Evolutionary conservation across 35 echinoderm and acorn worm species (phyloP).

Genomic region (Heliocidaris erythrogramma): DNA sequence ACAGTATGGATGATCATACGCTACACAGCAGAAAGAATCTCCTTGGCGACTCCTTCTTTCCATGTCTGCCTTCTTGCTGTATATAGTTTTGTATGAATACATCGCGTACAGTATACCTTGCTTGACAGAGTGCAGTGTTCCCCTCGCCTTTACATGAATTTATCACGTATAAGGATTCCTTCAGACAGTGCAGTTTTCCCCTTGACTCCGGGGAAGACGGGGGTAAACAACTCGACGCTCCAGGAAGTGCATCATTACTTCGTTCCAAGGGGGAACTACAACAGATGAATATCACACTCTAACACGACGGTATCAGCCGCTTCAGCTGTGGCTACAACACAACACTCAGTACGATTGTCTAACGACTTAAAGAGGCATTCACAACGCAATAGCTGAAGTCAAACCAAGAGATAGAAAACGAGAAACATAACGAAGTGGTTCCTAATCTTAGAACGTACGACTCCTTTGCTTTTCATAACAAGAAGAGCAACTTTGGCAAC

Average conservation of each 20-base stretch:
- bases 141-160: too few species aligned
- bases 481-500: too few species aligned
- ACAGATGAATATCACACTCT: background rate
- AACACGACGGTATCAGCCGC: background rate
- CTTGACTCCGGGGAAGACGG: background rate
- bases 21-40: background rate
- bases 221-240: background rate
- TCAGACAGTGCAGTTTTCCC: background rate
- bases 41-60: background rate
- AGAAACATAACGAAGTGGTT: background rate
- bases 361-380: background rate
- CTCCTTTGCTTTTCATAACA: too few species aligned
- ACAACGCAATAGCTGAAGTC: background rate
- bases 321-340: background rate
- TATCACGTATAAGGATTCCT: background rate
- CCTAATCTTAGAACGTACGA: background rate
- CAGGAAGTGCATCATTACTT: conserved; percentile 2
- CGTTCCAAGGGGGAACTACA: background rate
- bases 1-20: background rate
- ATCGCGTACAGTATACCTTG: background rate
- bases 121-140: background rate
- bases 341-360: background rate
- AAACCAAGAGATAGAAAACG: background rate
- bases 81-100: background rate
- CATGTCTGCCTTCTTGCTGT: background rate